Evolutionary conservation across 1,140 invertebrate genomes (phyloP).

Genomic region (Dinoponera quadriceps): DNA sequence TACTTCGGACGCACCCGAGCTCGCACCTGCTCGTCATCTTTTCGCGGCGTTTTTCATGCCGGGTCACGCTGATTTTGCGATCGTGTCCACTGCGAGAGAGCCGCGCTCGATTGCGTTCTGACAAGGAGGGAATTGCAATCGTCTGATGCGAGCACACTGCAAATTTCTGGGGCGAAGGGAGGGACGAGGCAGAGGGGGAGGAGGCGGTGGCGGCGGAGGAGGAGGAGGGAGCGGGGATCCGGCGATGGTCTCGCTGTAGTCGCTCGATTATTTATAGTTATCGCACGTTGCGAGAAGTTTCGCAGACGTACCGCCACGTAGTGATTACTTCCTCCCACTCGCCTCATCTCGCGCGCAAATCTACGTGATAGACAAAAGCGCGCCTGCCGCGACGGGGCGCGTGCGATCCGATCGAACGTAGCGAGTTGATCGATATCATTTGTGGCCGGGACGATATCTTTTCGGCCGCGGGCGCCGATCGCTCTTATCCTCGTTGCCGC

Average conservation of each 20-base stretch:
- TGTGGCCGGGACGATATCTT: constrained; percentile 44
- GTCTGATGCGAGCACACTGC: constrained; percentile 18
- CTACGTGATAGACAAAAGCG: constrained; percentile 45
- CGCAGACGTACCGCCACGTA: constrained; percentile 30
- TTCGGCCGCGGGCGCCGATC: constrained; percentile 47
- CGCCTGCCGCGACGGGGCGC: not conserved
- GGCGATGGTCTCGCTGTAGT: not conserved
- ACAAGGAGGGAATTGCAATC: constrained; percentile 40
- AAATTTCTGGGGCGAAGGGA: constrained; percentile 43
- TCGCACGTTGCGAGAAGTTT: constrained; percentile 31
- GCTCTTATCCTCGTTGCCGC: constrained; percentile 52
- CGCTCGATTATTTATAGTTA: constrained; percentile 50
- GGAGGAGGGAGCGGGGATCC: not conserved
- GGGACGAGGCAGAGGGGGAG: not conserved
- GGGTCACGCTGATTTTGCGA: constrained; percentile 31
- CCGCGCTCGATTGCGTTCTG: constrained; percentile 25
- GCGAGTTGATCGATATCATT: constrained; percentile 50
- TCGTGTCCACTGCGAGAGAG: not conserved
- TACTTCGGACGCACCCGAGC: not conserved
- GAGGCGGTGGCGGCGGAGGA: not conserved
- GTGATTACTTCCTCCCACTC: constrained; percentile 53
- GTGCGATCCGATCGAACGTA: constrained; percentile 4
- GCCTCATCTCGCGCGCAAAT: constrained; percentile 38
- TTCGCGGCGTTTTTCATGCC: constrained; percentile 11
- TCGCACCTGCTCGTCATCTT: constrained; percentile 44